A percentile compares a stretch with the other conserved stretches of the same genome.
phyloP scores from a whole-genome alignment of 2,888 invertebrate genomes.

The Melinaea menophilus region DNA sequence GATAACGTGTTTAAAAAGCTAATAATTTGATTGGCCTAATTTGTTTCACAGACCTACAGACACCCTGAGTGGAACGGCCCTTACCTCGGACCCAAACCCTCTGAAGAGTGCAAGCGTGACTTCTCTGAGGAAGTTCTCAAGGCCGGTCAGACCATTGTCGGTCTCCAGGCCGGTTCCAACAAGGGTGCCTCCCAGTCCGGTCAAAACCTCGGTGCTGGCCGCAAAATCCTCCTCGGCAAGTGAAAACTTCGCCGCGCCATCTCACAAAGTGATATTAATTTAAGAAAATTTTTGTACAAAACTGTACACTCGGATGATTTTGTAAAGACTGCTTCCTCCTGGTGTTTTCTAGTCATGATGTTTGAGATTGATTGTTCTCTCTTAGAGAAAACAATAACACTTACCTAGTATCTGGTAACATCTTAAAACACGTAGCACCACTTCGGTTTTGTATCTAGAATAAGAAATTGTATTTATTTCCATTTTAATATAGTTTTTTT shows the following conservation, averaged over 20 bases:
- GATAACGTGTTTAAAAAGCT: background rate
- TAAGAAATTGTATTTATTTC: constrained; percentile 70
- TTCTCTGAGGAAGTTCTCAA: constrained; percentile 94
- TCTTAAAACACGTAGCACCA: constrained; percentile 57
- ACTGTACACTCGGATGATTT: constrained; percentile 63
- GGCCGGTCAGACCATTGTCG: constrained; percentile 93
- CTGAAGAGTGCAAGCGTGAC: constrained; percentile 95
- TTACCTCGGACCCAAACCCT: constrained; percentile 94
- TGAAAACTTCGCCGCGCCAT: constrained; percentile 63
- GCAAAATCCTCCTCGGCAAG: constrained; percentile 95
- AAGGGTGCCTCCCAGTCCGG: constrained; percentile 97
- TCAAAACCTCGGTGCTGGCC: constrained; percentile 91
- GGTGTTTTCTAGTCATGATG: constrained; percentile 53
- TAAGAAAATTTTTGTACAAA: constrained; percentile 71
- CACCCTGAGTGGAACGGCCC: constrained; percentile 92
- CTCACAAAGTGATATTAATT: constrained; percentile 70
- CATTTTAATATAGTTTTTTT: constrained; percentile 65
- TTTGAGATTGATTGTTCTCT: constrained; percentile 43
- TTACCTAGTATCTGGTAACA: constrained; percentile 37
- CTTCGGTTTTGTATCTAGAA: constrained; percentile 64
- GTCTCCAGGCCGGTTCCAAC: constrained; percentile 97
- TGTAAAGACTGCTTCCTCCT: constrained; percentile 54
- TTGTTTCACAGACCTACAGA: constrained; percentile 84
- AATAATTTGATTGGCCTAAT: constrained; percentile 12
- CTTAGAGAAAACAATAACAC: constrained; percentile 34